A percentile compares a stretch with the other conserved stretches of the same genome.
phyloP scores from a whole-genome alignment of 2,888 invertebrate genomes.

The Pristionchus exspectatus region DNA sequence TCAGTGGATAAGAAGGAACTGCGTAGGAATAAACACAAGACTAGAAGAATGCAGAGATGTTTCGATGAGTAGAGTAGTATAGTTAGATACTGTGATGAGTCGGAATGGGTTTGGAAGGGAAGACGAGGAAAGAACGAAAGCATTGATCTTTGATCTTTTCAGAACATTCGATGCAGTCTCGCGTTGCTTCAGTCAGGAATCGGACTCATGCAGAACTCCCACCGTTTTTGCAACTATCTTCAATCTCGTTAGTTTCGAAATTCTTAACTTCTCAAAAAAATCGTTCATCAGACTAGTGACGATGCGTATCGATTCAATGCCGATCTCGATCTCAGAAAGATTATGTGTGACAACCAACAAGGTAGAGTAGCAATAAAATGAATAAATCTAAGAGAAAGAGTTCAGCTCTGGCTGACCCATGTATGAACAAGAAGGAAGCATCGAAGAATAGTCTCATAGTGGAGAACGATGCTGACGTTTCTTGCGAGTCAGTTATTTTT shows the following conservation, averaged over 20 bases:
- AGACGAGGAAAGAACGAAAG: neutral
- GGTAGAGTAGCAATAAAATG: neutral
- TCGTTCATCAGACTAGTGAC: neutral
- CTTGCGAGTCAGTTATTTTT: constrained; percentile 9
- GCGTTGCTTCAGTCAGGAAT: constrained; percentile 11
- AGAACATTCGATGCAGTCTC: constrained; percentile 31
- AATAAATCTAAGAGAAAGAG: neutral
- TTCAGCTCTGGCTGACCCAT: neutral
- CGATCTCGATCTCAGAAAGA: constrained; percentile 37
- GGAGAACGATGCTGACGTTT: neutral
- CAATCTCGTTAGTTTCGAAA: neutral
- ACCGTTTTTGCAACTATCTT: constrained; percentile 21
- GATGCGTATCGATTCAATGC: neutral
- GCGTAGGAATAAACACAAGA: neutral
- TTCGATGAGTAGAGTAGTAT: neutral
- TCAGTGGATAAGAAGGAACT: neutral
- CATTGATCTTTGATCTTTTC: neutral
- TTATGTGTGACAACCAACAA: constrained; percentile 25
- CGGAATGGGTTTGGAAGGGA: neutral
- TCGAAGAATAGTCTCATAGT: neutral
- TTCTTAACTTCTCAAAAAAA: neutral
- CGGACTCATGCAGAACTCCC: constrained; percentile 47
- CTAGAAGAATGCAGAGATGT: neutral
- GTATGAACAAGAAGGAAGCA: neutral
- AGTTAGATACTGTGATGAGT: neutral